Evolutionary conservation across 2,888 invertebrate genomes (phyloP), one percentile per base, ranked within the genome.

Genomic region (Noctua janthe): DNA sequence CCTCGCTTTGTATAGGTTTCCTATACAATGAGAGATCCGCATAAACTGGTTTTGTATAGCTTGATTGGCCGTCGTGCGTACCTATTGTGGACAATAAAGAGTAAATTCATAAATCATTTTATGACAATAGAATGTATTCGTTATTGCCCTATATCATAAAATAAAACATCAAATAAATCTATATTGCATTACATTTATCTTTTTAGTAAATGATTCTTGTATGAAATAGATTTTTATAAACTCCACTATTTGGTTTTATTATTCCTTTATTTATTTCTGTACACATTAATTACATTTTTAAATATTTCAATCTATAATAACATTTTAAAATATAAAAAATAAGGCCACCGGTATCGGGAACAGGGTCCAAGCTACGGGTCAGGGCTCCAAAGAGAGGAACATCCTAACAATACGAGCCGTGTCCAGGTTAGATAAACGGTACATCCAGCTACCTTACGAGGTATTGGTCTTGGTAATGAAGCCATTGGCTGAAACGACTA

Each of bases 161-260:
- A 35, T 43, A 20, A 35, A 74, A n/a, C 15, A 80, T 43, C 43
- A 35, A 82, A 23, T n/a, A 56, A 67, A 59, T 39, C 54, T 29
- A 39, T 59, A 39, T 47, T 80, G 47, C 10, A 72, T 43, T 35
- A 54, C 43, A n/a, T 64, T 35, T 20, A 80, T 35, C 35, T 70
- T 56, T 29, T 66, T n/a, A 49, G 17, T 15, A 66, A 39, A 80
- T 54, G 5, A 66, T 54, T 35, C 17, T 66, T 64, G 8, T 49
- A 29, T 51, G 6, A 83, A 69, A 81, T 69, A 70, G 0, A 83
- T 69, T 39, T 83, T 62, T 54, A 15, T 39, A 35, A 29, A 51
- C 2, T 15, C 29, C 0, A 47, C 43, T 67, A 35, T 59, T 20
- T 69, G 15, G 6, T 83, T 81, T 69, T 62, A 17, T 69, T 51